phyloP scores from a whole-genome alignment of 2,113 vertebrate species.

The Solea solea region DNA sequence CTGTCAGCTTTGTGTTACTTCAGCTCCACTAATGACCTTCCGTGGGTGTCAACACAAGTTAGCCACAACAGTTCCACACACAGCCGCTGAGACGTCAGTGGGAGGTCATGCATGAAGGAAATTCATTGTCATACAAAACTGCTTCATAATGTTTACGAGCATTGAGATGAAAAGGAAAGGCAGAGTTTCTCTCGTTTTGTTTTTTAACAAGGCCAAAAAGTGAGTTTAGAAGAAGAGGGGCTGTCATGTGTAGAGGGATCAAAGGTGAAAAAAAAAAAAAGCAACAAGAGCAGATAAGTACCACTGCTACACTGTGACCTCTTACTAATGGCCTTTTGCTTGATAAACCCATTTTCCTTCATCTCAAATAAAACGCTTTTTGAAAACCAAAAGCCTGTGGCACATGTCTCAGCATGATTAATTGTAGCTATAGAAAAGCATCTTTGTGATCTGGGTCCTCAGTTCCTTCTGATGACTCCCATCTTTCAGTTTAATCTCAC shows the following conservation, averaged over 20 bases:
- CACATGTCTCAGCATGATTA: conserved; percentile 20
- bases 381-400: conserved; percentile 8
- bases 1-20: conserved; percentile 5
- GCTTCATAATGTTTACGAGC: conserved; percentile 69
- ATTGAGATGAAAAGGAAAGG: conserved; percentile 53
- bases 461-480: conserved; percentile 19
- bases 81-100: conserved; percentile 43
- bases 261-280: conserved; percentile 10
- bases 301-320: conserved; percentile 12
- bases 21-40: conserved; percentile 22
- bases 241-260: conserved; percentile 46
- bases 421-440: conserved; percentile 25
- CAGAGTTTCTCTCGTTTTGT: conserved; percentile 20
- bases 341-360: conserved; percentile 8
- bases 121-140: conserved; percentile 67
- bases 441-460: conserved; percentile 29
- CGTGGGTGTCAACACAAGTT: conserved; percentile 47
- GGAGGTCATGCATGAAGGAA: conserved; percentile 51
- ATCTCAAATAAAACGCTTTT: conserved; percentile 13
- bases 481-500: conserved; percentile 45
- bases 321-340: conserved; percentile 10
- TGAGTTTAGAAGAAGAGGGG: conserved; percentile 60
- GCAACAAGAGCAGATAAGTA: conserved; percentile 29
- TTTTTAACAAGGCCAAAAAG: conserved; percentile 44
- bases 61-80: conserved; percentile 40